Base-by-base conservation (phyloP, 2,113 vertebrate species). In the Ramphastos sulfuratus region DNA sequence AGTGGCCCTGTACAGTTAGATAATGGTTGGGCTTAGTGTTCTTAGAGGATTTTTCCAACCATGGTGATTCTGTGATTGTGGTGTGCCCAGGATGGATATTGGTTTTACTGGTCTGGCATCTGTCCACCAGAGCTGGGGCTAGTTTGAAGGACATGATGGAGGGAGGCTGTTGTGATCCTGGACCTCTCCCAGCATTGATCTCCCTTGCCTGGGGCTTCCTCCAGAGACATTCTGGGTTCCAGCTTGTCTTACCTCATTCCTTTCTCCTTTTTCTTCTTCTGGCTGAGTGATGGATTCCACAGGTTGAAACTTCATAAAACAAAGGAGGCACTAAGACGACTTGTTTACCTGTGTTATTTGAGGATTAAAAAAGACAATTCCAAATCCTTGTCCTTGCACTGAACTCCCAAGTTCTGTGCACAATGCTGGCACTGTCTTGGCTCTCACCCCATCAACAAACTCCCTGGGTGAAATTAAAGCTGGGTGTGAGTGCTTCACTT, bases 331-430 rank as follows among this genome's bases (percentile, higher is more conserved):
- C 17, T 93, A 93, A 85, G 92, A 81, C 35, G 63, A 48, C 85
- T 78, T 85, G 88, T 97, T 96, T 90, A 86, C 83, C 86, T 35
- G 1, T 89, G 89, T 94, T 72, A 87, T 93, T 89, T 89, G 77
- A 87, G 97, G 89, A 93, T 96, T 96, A 83, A 95, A 94, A 56
- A 65, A 89, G 96, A 90, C 95, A 88, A 84, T 94, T 96, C 89
- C 88, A 95, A 82, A 90, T 90, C 93, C 96, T 90, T 97, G 93
- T 95, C 95, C 96, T 91, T 35, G n/a, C 5, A 42, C 79, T 91
- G 95, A 96, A 92, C 96, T 97, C 91, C 94, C 92, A 59, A 79
- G 30, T 88, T 56, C 25, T 56, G 25, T 0, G 28, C 89, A 94
- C 94, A 92, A 94, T 87, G 94, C 92, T 9, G 72, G 87, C 18